Evolutionary conservation across 2,797 vertebrate genomes (phyloP).

Genomic region (Sebastes ruberrimus): DNA sequence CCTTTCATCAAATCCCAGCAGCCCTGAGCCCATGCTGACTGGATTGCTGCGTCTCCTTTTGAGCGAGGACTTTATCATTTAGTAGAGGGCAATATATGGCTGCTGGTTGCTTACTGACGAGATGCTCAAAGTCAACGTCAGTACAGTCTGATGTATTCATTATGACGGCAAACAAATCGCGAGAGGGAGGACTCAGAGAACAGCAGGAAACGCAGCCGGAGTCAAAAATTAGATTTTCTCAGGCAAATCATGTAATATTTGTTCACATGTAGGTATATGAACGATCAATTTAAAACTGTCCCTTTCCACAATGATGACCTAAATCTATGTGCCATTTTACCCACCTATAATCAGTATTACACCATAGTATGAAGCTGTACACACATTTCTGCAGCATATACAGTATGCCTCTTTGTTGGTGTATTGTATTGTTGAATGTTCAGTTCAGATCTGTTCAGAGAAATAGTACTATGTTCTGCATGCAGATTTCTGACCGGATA

Average conservation of each 20-base stretch:
- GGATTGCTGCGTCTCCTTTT: constrained; percentile 38
- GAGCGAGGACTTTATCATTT: constrained; percentile 55
- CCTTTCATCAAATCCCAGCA: constrained; percentile 66
- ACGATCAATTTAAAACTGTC: not conserved
- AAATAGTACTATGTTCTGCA: constrained; percentile 43
- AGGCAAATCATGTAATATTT: not conserved
- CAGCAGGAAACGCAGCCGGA: constrained; percentile 15
- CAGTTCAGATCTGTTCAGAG: constrained; percentile 11
- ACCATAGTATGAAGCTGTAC: not conserved
- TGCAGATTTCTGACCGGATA: constrained; percentile 66
- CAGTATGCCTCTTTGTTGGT: not conserved
- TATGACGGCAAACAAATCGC: not conserved
- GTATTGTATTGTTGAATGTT: not conserved
- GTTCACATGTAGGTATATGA: not conserved
- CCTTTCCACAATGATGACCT: not conserved
- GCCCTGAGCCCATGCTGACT: constrained; percentile 40
- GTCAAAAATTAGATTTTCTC: not conserved
- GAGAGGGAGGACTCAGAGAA: not conserved
- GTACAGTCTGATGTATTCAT: constrained; percentile 16
- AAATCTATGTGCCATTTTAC: not conserved
- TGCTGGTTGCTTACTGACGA: constrained; percentile 34
- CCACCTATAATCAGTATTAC: not conserved
- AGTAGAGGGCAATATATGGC: constrained; percentile 29
- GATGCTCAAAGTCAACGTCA: constrained; percentile 32
- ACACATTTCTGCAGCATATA: not conserved